Evolutionary conservation across 2,113 vertebrate species (phyloP).

Genomic region (Eudyptes chrysolophus): DNA sequence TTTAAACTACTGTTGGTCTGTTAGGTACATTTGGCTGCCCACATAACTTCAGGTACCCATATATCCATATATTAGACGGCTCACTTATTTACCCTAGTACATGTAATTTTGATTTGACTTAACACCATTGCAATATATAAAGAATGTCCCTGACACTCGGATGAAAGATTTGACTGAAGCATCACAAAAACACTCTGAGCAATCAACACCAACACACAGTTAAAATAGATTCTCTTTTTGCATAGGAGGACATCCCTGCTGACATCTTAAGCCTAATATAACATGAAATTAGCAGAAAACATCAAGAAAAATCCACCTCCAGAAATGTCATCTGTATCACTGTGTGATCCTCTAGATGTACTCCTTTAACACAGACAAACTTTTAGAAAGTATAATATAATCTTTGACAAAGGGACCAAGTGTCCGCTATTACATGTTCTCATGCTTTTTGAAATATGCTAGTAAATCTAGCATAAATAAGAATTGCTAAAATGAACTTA

Average conservation of each 20-base stretch:
- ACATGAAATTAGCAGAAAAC: slow-evolving; percentile 50
- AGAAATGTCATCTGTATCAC: background rate
- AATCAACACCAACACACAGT: slow-evolving; percentile 40
- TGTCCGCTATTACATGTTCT: background rate
- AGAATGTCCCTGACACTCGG: background rate
- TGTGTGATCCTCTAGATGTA: background rate
- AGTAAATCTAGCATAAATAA: background rate
- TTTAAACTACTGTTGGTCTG: background rate
- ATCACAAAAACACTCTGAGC: background rate
- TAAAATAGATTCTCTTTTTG: slow-evolving; percentile 36
- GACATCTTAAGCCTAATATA: slow-evolving; percentile 30
- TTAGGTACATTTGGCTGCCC: background rate
- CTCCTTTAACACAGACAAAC: background rate
- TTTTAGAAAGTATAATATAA: background rate
- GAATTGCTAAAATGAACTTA: background rate
- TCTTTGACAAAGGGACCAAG: background rate
- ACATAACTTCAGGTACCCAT: background rate
- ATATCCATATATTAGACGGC: background rate
- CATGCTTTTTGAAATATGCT: background rate
- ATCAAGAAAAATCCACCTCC: slow-evolving; percentile 50
- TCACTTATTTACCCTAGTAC: background rate
- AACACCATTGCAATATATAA: background rate
- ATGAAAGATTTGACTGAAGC: slow-evolving; percentile 43
- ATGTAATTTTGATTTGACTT: background rate
- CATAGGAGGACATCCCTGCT: slow-evolving; percentile 38